Base-by-base conservation (phyloP, 2,888 invertebrate species). In the Desoria tigrina region DNA sequence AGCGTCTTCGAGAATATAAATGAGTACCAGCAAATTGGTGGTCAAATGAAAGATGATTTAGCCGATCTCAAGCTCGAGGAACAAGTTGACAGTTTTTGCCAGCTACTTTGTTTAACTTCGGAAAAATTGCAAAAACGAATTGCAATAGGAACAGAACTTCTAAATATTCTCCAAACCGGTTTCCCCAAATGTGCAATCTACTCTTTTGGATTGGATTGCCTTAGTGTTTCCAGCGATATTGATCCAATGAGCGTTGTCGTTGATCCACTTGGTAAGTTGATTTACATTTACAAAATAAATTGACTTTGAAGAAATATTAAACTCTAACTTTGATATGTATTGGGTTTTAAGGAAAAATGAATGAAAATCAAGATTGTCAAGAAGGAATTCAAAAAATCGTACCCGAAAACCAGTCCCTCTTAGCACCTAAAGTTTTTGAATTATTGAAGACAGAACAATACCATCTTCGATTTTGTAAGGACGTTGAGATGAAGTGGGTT, bases 191-290 rank as follows among this genome's bases (percentile, higher is more conserved):
- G 65, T 27, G 16, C 32, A 18, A 26, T 68, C 18, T 54, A 51
- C 21, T 65, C 68, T 6, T 64, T 61, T 28, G 68, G 68, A 6
- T 61, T 62, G 7, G 65, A 64, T 49, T 68, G 61, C 28, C 50
- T 68, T 23, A 65, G 65, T 9, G 21, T 68, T 23, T 64, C 65
- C 7, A 68, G 42, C 16, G 61, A 58, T 59, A 57, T 65, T 42
- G 68, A 68, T 26, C 51, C 65, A 11, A 65, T 68, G 9, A 65
- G 59, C 26, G 49, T 65, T n/a, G 57, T 59, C n/a, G 50, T 68
- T 2, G 65, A 68, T 49, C 55, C 65, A 23, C 61, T 57, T 16
- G 68, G 68, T 68, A 59, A 14, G 55, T 51, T 6, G 45, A 14
- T 21, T 27, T 23, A 45, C 4, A 21, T 45, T 9, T 21, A 51